phyloP scores from a whole-genome alignment of 1,140 invertebrate species.

The Rhopalosiphum padi region DNA sequence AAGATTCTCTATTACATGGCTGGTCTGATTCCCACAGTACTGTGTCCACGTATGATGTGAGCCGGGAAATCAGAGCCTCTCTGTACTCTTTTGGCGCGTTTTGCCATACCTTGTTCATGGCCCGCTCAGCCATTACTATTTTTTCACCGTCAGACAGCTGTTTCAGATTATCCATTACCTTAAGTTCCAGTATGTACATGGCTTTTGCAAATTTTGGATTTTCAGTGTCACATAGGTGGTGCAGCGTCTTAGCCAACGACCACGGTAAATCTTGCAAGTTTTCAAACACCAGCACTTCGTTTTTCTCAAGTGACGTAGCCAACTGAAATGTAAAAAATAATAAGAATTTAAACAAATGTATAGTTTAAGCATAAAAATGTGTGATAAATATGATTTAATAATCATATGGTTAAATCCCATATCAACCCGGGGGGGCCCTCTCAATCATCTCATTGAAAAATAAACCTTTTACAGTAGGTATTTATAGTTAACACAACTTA shows the following conservation, averaged over 20 bases:
- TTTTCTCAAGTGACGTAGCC: background rate
- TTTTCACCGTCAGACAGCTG: background rate
- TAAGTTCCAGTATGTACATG: conserved; percentile 9
- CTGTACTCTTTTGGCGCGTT: background rate
- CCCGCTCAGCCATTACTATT: background rate
- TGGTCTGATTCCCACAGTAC: background rate
- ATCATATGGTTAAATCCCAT: background rate
- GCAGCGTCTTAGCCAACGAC: background rate
- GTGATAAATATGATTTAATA: background rate
- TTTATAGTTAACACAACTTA: background rate
- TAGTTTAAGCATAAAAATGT: background rate
- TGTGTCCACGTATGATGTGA: background rate
- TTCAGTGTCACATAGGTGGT: background rate
- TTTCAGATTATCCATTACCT: background rate
- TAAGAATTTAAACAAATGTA: background rate
- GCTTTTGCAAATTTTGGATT: background rate
- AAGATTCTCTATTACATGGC: background rate
- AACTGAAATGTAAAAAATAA: background rate
- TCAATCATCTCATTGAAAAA: background rate
- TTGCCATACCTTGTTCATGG: background rate
- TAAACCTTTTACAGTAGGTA: background rate
- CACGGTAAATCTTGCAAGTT: conserved; percentile 46
- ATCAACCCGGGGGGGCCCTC: background rate
- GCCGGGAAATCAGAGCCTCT: background rate
- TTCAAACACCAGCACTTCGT: conserved; percentile 37